Evolutionary conservation across 2,888 invertebrate genomes (phyloP).

Genomic region (Blastobasis adustella): DNA sequence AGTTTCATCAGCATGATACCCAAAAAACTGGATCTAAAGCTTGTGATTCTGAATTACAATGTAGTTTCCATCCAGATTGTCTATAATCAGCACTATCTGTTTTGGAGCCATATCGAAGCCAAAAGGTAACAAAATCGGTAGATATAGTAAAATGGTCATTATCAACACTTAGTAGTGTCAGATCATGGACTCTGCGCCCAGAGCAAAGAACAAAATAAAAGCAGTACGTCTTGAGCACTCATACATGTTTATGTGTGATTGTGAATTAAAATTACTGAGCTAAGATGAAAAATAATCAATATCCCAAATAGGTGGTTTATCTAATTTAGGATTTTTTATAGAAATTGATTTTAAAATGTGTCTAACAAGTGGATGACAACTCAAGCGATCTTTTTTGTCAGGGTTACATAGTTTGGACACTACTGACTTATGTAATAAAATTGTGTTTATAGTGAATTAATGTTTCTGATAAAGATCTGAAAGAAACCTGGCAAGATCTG

Average conservation of each 20-base stretch:
- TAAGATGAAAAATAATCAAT: not conserved
- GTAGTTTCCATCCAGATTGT: slow-evolving; percentile 3
- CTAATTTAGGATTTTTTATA: not conserved
- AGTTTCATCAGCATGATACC: slow-evolving; percentile 2
- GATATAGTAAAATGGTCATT: not conserved
- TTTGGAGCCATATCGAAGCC: slow-evolving; percentile 3
- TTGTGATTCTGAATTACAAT: not conserved
- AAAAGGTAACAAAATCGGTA: not conserved
- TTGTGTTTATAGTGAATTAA: not conserved
- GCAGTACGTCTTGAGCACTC: slow-evolving; percentile 1
- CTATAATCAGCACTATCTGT: not conserved
- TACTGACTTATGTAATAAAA: slow-evolving; percentile 1
- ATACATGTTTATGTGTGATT: not conserved
- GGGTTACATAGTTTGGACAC: slow-evolving; percentile 1
- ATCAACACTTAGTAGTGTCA: slow-evolving; percentile 1
- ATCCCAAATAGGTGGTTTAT: slow-evolving; percentile 3
- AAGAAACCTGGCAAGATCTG: not conserved
- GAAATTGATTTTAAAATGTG: not conserved
- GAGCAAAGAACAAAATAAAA: slow-evolving; percentile 1
- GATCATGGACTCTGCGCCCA: slow-evolving; percentile 1
- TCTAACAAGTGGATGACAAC: not conserved
- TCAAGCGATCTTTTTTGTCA: not conserved
- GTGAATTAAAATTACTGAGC: not conserved
- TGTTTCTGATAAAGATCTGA: not conserved
- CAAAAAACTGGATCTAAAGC: slow-evolving; percentile 8